Base-by-base conservation (phyloP, 1,140 invertebrate genomes). In the Sarcophaga bullata region DNA sequence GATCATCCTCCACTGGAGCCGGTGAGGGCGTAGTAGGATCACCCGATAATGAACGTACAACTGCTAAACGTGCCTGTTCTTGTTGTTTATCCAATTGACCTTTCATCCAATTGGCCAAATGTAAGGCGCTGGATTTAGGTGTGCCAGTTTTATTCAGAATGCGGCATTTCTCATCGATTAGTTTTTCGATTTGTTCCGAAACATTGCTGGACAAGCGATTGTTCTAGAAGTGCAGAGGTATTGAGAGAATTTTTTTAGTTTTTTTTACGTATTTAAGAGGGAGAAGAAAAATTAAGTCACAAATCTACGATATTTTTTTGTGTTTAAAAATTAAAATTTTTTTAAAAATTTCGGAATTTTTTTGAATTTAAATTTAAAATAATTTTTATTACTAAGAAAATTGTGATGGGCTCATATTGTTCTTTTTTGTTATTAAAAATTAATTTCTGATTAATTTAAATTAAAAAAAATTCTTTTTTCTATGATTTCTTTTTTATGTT, bases 51-150 rank as follows among this genome's bases (percentile, higher is more conserved):
- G 87, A 86, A 8, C 86, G 84, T 0, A 85, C 86, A 4, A 88
- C 88, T 49, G 86, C 88, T 19, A 90, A 78, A 2, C 88, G 85
- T 0, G 88, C 88, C 82, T 90, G 88, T 50, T 90, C 87, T 81
- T 90, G 88, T 75, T 90, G 84, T 54, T 88, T 87, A 82, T 91
- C 90, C 81, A 93, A 87, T 83, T 93, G 92, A 0, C 92, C 92
- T 85, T 92, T 92, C 90, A 95, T 94, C 94, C 94, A 95, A 84
- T 94, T 93, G 58, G 93, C 93, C 84, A 95, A 87, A 83, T 95
- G 94, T 83, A 94, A 81, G 54, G 92, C 90, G 86, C 92, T 91
- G 82, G 91, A 91, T 85, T 93, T 93, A 86, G 92, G 89, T 83
- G 92, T 89, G 84, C 92, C 88, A 68, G 91, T 91, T 86, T 93